Percentiles rank a stretch among this genome's conserved stretches.
These are phyloP conservation scores for Drosophila willistoni DNA, from an alignment of 1,140 invertebrate species.

Conservation along the genomic window DNA sequence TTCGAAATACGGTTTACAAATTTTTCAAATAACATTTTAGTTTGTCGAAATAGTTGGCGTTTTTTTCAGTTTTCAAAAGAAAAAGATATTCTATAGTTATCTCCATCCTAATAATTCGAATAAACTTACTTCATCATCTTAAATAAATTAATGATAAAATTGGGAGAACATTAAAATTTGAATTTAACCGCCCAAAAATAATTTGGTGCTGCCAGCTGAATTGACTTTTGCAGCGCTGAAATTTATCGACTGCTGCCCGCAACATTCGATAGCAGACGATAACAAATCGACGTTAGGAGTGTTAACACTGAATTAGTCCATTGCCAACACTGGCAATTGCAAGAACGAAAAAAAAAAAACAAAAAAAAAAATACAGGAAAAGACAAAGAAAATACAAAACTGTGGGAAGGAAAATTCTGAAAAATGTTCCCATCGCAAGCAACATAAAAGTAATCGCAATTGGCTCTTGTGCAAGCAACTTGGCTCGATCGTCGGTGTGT, in stretches of 20 bases:
- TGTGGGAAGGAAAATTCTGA: not conserved
- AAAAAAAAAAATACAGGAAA: not conserved
- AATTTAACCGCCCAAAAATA: not conserved
- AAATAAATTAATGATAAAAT: too few species aligned
- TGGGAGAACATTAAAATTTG: not conserved
- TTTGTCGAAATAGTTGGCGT: not conserved
- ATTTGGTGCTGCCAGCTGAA: too few species aligned
- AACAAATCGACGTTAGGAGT: too few species aligned
- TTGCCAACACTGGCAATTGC: not conserved
- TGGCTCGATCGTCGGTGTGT: constrained; percentile 10
- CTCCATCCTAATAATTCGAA: too few species aligned
- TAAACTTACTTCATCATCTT: too few species aligned
- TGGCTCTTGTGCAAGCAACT: constrained; percentile 1
- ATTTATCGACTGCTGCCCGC: too few species aligned
- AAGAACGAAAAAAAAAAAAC: not conserved
- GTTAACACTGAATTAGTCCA: too few species aligned
- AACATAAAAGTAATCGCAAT: not conserved
- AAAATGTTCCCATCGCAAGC: constrained; percentile 1
- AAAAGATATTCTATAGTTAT: too few species aligned
- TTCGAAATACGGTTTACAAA: not conserved
- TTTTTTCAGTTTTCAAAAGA: too few species aligned
- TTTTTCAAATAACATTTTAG: not conserved
- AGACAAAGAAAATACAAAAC: constrained; percentile 14
- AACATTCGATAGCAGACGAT: too few species aligned
- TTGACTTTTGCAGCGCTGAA: too few species aligned